phyloP scores from a whole-genome alignment of 2,113 vertebrate species.

The Regulus satrapa region DNA sequence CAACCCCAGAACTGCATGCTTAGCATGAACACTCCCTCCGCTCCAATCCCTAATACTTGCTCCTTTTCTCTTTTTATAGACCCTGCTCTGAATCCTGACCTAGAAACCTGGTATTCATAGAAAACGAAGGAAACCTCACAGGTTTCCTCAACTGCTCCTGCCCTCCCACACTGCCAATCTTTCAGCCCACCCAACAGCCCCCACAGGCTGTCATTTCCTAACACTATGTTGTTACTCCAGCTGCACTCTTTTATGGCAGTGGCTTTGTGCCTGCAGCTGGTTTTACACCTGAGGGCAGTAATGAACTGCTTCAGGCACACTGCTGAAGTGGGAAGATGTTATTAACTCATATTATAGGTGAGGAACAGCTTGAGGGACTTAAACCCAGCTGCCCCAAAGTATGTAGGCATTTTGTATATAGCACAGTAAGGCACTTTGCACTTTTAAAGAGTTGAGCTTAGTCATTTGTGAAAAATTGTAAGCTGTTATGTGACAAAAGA shows the following conservation, averaged over 20 bases:
- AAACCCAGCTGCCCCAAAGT: background rate
- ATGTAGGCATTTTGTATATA: background rate
- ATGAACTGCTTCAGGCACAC: background rate
- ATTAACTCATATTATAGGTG: background rate
- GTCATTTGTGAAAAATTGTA: background rate
- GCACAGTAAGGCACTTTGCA: background rate
- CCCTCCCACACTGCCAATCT: background rate
- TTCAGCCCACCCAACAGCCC: background rate
- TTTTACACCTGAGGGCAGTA: constrained; percentile 19
- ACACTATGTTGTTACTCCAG: accelerated
- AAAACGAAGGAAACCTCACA: background rate
- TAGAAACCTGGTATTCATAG: background rate
- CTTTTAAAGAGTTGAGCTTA: background rate
- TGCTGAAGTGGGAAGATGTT: background rate
- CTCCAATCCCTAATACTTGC: background rate
- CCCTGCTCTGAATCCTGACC: background rate
- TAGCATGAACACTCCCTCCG: background rate
- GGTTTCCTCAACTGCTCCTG: background rate
- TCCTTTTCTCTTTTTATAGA: background rate
- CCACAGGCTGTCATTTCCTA: background rate
- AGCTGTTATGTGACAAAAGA: background rate
- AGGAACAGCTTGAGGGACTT: background rate
- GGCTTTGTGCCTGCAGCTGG: background rate
- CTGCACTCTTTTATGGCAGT: background rate
- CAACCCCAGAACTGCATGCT: background rate